Base-by-base conservation (phyloP, 2,113 vertebrate genomes). In the Xyrauchen texanus region DNA sequence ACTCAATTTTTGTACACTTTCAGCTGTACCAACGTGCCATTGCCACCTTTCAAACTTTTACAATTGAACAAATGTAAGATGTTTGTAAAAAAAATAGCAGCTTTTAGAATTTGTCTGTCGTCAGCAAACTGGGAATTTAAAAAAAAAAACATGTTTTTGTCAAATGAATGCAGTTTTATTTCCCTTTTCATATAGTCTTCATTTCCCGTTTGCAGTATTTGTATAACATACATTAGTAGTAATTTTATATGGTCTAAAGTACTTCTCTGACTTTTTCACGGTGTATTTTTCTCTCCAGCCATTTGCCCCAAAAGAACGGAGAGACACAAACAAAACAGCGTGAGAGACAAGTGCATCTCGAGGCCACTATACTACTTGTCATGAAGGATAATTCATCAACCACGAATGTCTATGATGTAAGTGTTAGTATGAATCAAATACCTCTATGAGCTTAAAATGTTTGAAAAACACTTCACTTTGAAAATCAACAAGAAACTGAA, bases 161-260 rank as follows among this genome's bases (percentile, higher is more conserved):
- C 13, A 51, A 53, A n/a, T 58, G 6, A 76, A 13, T 66, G 16
- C 55, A 61, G 78, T 87, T 83, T 88, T 73, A 80, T 82, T 85
- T 87, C 88, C 83, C n/a, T 66, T 74, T 8, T 52, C 8, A 85
- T 65, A 85, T 52, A 86, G 10, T 7, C 83, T 86, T 65, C 57
- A n/a, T 78, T 84, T 90, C 63, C 85, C 74, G 55, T 45, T 44
- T 62, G 55, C 6, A 58, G 47, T 76, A 60, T 85, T 79, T 79
- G 9, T 76, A 68, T 58, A n/a, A 58, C 6, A n/a, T 15, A n/a
- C 55, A 13, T 15, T 15, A 58, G 15, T n/a, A 15, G 12, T 10
- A 53, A 10, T 90, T 83, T 90, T 88, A 88, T 86, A 46, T 88
- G 86, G 82, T 77, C 2, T 0, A 2, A 0, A 87, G 86, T 91